A percentile compares a stretch with the other conserved stretches of the same genome.
phyloP scores from a whole-genome alignment of 2,888 invertebrate genomes.

The Rugalucina vietnamica region DNA sequence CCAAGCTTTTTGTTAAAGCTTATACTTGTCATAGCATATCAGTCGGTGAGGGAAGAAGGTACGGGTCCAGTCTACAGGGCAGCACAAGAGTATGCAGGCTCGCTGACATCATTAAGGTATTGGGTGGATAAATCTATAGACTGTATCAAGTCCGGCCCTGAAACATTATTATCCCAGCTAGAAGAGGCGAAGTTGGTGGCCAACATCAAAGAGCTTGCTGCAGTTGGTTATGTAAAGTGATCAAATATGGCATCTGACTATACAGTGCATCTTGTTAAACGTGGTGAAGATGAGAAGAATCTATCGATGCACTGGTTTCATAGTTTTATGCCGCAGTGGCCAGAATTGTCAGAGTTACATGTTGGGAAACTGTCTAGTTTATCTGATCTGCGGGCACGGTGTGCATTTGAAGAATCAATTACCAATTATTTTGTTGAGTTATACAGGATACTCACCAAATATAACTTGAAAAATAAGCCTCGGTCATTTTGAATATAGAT shows the following conservation, averaged over 20 bases:
- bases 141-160: slow-evolving; percentile 3
- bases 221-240: slow-evolving; percentile 34
- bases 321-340: not conserved
- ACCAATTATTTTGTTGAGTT: not conserved
- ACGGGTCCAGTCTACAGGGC: not conserved
- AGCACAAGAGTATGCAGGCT: slow-evolving; percentile 10
- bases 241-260: slow-evolving; percentile 22
- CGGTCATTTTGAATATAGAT: not conserved
- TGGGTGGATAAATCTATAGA: slow-evolving; percentile 12
- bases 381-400: not conserved
- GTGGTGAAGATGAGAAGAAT: not conserved
- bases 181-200: slow-evolving; percentile 34
- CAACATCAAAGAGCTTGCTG: slow-evolving; percentile 31
- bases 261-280: not conserved
- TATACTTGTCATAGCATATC: too few species aligned
- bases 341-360: not conserved
- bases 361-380: not conserved
- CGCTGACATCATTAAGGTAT: slow-evolving; percentile 16
- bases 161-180: slow-evolving; percentile 6
- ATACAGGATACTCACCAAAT: not conserved
- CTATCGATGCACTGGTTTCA: not conserved
- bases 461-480: not conserved
- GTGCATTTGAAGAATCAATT: not conserved
- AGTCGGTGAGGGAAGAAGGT: too few species aligned
- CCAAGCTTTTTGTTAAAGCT: too few species aligned